Conservation (phyloP, 2,113 vertebrate genomes). For the Otocyon megalotis region DNA sequence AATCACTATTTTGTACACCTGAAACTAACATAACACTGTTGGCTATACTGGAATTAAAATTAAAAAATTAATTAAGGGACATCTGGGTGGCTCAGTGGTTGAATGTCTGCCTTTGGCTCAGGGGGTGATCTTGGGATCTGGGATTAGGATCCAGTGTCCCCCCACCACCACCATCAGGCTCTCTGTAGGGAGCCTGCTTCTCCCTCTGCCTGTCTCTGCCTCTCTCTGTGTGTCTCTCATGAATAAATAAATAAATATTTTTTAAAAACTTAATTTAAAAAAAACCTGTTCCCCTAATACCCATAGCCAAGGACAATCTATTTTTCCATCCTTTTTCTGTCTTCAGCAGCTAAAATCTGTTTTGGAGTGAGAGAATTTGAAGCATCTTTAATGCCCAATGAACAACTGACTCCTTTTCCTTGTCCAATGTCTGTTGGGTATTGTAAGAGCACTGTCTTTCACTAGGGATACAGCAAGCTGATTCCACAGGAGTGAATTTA, state of each 20-base stretch:
- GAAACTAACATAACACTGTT: background rate
- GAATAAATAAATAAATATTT: too few species aligned
- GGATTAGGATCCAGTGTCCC: too few species aligned
- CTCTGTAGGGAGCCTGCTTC: too few species aligned
- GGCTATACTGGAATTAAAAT: background rate
- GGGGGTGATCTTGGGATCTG: too few species aligned
- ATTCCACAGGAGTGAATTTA: background rate
- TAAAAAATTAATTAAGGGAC: background rate
- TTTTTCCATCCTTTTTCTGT: background rate
- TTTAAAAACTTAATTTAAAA: background rate
- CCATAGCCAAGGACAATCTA: background rate
- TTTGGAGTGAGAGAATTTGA: background rate
- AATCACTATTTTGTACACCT: background rate
- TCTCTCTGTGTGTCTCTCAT: too few species aligned
- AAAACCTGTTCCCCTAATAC: background rate
- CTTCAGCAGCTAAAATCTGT: background rate
- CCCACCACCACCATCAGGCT: too few species aligned
- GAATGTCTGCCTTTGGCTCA: too few species aligned
- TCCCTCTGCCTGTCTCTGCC: too few species aligned
- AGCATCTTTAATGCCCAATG: background rate
- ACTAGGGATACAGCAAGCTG: background rate
- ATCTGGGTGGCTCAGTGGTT: too few species aligned
- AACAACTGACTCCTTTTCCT: background rate
- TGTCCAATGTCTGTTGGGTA: background rate
- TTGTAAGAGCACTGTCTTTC: background rate